A percentile compares a stretch with the other conserved stretches of the same genome.
phyloP scores from a whole-genome alignment of 2,888 invertebrate genomes.

The Omphaloscelis lunosa region DNA sequence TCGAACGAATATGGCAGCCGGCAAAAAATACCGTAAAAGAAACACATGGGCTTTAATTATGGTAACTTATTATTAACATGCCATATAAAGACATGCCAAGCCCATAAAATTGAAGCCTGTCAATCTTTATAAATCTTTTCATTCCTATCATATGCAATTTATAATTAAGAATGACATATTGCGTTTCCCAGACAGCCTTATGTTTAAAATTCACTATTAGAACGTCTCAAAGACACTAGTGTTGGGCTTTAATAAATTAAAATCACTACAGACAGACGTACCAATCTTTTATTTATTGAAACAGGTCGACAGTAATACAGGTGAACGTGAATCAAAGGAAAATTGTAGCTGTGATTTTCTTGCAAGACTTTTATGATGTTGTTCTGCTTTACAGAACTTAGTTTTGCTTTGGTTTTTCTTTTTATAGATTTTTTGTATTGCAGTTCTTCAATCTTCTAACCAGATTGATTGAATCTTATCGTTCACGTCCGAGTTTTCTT shows the following conservation, averaged over 20 bases:
- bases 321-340: background rate
- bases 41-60: background rate
- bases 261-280: background rate
- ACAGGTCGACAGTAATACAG: no score
- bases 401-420: no score
- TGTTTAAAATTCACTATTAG: background rate
- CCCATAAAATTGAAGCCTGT: background rate
- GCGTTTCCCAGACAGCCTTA: conserved; percentile 3
- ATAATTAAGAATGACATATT: background rate
- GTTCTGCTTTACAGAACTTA: background rate
- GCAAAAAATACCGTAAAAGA: background rate
- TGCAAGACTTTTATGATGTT: background rate
- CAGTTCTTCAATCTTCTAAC: background rate
- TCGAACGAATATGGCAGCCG: background rate
- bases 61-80: background rate
- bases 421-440: background rate
- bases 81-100: background rate
- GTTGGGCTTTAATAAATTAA: background rate
- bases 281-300: conserved; percentile 5
- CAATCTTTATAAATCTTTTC: background rate
- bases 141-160: background rate
- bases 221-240: background rate
- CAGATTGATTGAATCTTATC: no score
- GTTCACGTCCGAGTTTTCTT: background rate
- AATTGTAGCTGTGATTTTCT: background rate